Base-by-base conservation (phyloP, 2,888 invertebrate genomes). In the Macrosiphum euphorbiae region DNA sequence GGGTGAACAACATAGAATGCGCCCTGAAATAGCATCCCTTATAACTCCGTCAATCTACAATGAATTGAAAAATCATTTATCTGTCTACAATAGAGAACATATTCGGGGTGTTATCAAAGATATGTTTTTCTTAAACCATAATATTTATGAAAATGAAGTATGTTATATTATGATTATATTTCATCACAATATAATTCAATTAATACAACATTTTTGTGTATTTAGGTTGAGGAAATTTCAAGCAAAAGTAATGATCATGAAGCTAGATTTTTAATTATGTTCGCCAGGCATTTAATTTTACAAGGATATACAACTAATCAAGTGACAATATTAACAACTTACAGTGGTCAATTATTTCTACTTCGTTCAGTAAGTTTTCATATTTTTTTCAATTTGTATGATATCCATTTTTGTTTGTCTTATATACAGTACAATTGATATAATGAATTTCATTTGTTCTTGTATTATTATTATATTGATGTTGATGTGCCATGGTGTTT, bases 311-410 rank as follows among this genome's bases (percentile, higher is more conserved):
- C 95, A 0, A 95, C 96, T 0, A 95, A 96, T 0, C 96, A 98
- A 94, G 97, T 98, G 86, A 98, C 98, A 0, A 97, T 98, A 95
- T 96, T 98, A 16, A 96, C 97, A 0, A 97, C 97, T 0, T 98
- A 98, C 95, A 96, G 96, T 20, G 98, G 97, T 10, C 98, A 98
- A 95, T 96, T 97, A 95, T 96, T 92, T 88, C 50, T 44, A 26
- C 28, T 95, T 7, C 88, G 92, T 52, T 84, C 92, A 58, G 95
- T 94, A 92, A 61, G 89, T 94, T 16, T 13, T 86, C 8, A 35
- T 78, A 20, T 1, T 35, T 35, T 78, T 78, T 35, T 78, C 7
- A 20, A 78, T 78, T 78, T 20, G 78, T 78, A 78, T 35, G 20
- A 13, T 13, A 10, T 85, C 5, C 7, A 28, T 85, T 35, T n/a